A percentile compares a stretch with the other conserved stretches of the same genome.
Conservation (phyloP, 2,113 vertebrate genomes). For the Romanogobio albipinnatus region DNA sequence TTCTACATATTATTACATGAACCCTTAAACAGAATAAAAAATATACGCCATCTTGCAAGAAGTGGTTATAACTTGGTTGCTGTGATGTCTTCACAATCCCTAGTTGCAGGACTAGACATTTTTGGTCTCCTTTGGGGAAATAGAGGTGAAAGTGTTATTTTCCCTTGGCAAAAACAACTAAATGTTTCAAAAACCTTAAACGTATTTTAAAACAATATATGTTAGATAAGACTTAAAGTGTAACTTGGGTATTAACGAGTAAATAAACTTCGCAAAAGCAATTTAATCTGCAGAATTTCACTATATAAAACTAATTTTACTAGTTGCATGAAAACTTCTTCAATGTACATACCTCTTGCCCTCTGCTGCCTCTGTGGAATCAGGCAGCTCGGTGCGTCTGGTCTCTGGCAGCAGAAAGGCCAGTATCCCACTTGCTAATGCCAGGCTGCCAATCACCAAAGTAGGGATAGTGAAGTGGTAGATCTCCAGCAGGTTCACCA, state of each 20-base stretch:
- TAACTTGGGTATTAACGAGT: neutral
- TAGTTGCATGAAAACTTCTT: neutral
- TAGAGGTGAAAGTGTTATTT: neutral
- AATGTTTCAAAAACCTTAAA: neutral
- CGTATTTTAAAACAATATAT: too few relatives aligned
- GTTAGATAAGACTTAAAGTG: neutral
- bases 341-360: constrained; percentile 1
- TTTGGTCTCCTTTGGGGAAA: constrained; percentile 19
- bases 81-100: constrained; percentile 1
- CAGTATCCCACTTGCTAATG: constrained; percentile 66
- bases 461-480: constrained; percentile 77
- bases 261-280: neutral
- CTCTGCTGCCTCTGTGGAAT: constrained; percentile 57
- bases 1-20: neutral
- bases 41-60: neutral
- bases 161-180: neutral
- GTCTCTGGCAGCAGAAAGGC: constrained; percentile 85
- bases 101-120: neutral
- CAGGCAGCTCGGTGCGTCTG: constrained; percentile 69
- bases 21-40: neutral
- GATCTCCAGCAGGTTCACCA: constrained; percentile 76
- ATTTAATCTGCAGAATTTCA: neutral
- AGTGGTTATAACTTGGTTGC: constrained; percentile 19
- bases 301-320: neutral
- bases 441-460: constrained; percentile 75